Base-by-base conservation (phyloP, 1,140 invertebrate genomes). In the Camponotus vicinus region DNA sequence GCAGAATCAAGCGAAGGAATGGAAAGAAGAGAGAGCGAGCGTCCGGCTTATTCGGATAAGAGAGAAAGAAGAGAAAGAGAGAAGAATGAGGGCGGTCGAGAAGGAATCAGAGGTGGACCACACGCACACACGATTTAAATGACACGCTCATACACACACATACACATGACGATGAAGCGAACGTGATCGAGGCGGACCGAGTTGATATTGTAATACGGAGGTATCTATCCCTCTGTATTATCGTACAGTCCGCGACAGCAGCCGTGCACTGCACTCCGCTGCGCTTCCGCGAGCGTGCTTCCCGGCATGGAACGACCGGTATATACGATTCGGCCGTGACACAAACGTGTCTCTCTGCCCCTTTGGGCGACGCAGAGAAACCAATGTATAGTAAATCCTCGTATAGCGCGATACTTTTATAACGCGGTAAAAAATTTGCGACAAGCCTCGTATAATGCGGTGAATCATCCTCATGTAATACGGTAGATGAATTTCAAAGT, bases 141-240 rank as follows among this genome's bases (percentile, higher is more conserved):
- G 21, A 64, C 15, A 18, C 93, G 92, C 93, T 92, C 61, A 15
- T 92, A 92, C 91, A 93, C 92, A 92, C 91, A 93, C 78, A 42
- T 40, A 52, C 86, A 90, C 70, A 88, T 86, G 87, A 86, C 88
- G 85, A 87, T 92, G 90, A 91, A 90, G 92, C 88, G 92, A 95
- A 95, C 94, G 94, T 95, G 94, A 95, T 94, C 93, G 93, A 94
- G 92, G 88, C 93, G 92, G 92, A 93, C 92, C 92, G 92, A 93
- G 93, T 93, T 93, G 91, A 94, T 94, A 95, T 95, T 95, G 94
- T 95, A 94, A 95, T 94, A 92, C 93, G 77, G 86, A 90, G 92
- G 93, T 93, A 93, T 94, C 92, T 92, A 90, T 92, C 90, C 90
- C 89, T 86, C 87, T 89, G 91, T 90, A 94, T 94, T 93, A 93